Evolutionary conservation across 2,888 invertebrate genomes (phyloP).

Genomic region (Eupeodes latifasciatus): DNA sequence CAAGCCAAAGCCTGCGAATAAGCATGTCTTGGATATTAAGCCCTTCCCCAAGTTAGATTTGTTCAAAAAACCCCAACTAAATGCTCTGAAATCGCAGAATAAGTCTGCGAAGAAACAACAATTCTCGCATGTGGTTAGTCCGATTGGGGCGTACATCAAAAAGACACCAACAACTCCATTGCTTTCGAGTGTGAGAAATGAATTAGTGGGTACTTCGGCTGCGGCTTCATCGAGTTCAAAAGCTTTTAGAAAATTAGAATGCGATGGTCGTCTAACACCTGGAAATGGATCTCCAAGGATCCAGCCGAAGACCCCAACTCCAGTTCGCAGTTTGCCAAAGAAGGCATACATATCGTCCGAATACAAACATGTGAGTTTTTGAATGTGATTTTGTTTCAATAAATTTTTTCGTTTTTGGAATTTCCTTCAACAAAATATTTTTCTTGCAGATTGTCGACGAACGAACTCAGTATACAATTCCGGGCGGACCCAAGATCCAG

Average conservation of each 20-base stretch:
- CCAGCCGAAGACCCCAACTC: conserved; percentile 1
- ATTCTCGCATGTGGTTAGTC: conserved; percentile 83
- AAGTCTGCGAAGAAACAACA: conserved; percentile 77
- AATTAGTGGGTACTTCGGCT: conserved; percentile 41
- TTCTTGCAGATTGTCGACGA: conserved; percentile 81
- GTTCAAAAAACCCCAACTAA: conserved; percentile 78
- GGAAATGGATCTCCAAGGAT: conserved; percentile 25
- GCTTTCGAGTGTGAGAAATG: conserved; percentile 80
- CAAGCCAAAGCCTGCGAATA: conserved; percentile 64
- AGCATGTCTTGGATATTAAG: conserved; percentile 67
- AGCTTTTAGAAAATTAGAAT: conserved; percentile 80
- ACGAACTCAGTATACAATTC: conserved; percentile 81
- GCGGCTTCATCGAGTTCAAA: conserved; percentile 66
- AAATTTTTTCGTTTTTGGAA: conserved; percentile 22
- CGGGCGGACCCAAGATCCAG: conserved; percentile 82
- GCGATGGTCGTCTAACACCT: conserved; percentile 78
- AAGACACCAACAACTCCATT: conserved; percentile 83
- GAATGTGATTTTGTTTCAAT: not conserved
- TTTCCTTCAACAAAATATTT: not conserved
- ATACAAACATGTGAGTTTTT: conserved; percentile 80
- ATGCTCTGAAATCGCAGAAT: conserved; percentile 68
- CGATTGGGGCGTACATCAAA: conserved; percentile 84
- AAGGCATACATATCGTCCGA: conserved; percentile 83
- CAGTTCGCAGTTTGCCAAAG: conserved; percentile 79
- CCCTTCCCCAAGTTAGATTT: conserved; percentile 78